Evolutionary conservation across 1,140 invertebrate genomes (phyloP).

Genomic region (Linepithema humile): DNA sequence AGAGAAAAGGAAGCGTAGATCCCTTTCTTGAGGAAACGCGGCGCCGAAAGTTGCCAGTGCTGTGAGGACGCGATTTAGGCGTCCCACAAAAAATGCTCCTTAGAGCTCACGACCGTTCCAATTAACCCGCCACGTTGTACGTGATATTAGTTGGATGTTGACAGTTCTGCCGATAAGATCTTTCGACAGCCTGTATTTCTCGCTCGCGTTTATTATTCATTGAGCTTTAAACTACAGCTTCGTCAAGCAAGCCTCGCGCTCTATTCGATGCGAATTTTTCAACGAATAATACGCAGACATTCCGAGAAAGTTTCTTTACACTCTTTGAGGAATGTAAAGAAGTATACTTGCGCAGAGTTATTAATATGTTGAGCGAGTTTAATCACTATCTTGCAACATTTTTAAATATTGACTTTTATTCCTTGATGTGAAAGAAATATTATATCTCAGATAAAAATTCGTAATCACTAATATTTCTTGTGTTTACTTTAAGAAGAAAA

Average conservation of each 20-base stretch:
- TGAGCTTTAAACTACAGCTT: conserved; percentile 75
- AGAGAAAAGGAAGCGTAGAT: background rate
- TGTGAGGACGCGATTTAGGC: conserved; percentile 75
- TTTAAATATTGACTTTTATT: background rate
- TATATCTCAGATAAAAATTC: background rate
- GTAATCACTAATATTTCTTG: background rate
- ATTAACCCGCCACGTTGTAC: conserved; percentile 82
- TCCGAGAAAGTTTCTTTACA: conserved; percentile 14
- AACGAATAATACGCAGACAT: background rate
- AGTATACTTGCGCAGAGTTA: background rate
- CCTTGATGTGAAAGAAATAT: background rate
- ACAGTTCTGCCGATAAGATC: conserved; percentile 82
- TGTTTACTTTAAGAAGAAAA: background rate
- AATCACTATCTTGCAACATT: background rate
- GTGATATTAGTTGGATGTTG: conserved; percentile 83
- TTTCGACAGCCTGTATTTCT: conserved; percentile 70
- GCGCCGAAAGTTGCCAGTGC: conserved; percentile 30
- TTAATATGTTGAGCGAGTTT: background rate
- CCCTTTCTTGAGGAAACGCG: background rate
- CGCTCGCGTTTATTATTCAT: conserved; percentile 79
- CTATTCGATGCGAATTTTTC: conserved; percentile 29
- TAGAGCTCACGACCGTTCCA: conserved; percentile 74
- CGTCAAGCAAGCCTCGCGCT: conserved; percentile 16
- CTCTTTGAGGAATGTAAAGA: background rate
- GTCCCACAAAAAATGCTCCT: conserved; percentile 76